Evolutionary conservation across 2,888 invertebrate genomes (phyloP), one percentile per base, ranked within the genome.

Genomic region (Periphyllus acericola): DNA sequence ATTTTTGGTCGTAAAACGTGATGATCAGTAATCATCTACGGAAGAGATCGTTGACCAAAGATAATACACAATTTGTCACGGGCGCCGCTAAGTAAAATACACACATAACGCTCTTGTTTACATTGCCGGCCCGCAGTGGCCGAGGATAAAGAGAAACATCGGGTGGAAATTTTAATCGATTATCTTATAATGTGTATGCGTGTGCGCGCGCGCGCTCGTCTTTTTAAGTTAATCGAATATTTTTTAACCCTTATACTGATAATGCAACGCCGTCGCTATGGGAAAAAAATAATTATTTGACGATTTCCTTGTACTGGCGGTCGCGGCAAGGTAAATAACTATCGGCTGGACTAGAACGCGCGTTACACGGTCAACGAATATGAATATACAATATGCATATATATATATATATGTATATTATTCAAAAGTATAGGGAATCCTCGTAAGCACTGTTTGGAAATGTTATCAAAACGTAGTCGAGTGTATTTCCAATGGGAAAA

Each of bases 41-140:
- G 86, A 40, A 34, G 60, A 86, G 86, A 86, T 80, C 79, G 79
- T 80, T 86, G 86, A 86, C 86, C 86, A 86, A 86, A 86, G 86
- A 86, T 86, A 86, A 86, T 86, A 86, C 68, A 86, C 68, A 86
- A 86, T 86, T 86, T 86, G 86, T 86, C 80, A 86, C 87, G 87
- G 80, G 81, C 66, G 81, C 81, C 74, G 79, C 60, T 19, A 60
- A 32, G 80, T 87, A 87, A 87, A 81, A 87, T 80, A 87, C 87
- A 87, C 87, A 87, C 80, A 81, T 60, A 66, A 55, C 46, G 74
- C n/a, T 87, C 40, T 87, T 87, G 81, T 87, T 87, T 87, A 87
- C 87, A 86, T 86, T 80, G 36, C 29, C 74, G 74, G 55, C 55
- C 52, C 14, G n/a, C n/a, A n/a, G 52, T 83, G 60, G 83, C 75